Evolutionary conservation across 2,113 vertebrate genomes (phyloP), one percentile per base, ranked within the genome.

Genomic region (Eublepharis macularius): DNA sequence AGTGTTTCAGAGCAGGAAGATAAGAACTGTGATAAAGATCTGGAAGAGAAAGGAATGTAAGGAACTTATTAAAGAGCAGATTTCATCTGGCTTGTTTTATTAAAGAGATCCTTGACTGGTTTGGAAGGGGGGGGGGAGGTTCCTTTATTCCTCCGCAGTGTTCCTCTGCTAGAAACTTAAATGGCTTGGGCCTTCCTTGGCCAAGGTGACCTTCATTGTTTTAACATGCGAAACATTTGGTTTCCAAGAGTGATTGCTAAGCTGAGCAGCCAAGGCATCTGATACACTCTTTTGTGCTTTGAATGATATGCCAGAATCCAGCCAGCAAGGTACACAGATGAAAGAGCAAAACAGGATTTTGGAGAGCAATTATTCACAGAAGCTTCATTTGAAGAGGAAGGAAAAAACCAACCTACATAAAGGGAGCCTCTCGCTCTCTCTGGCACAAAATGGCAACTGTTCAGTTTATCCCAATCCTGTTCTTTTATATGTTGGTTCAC

Each of bases 141-240:
- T 41, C 70, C 81, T 76, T 13, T 6, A 70, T 72, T 60, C 69
- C 39, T 4, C 21, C 34, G 86, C 92, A 90, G 49, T 0, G 32
- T 10, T 36, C 80, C 78, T 90, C 91, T 88, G 74, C 36, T 16
- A n/a, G 47, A 14, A 77, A 82, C 69, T 24, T 85, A 29, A 49
- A 34, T 8, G 34, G 65, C 69, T 72, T 1, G 9, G 3, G 8
- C 72, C 26, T 21, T 68, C 32, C 80, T 60, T 86, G 68, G 75
- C 83, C 94, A 94, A 93, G 91, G 92, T 92, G 92, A 93, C 90
- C 84, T 93, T 90, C 77, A 45, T 86, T 77, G n/a, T 11, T 89
- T 57, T 7, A 90, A 60, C 49, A 11, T 6, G 76, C 90, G 45
- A 76, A 81, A 82, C 81, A 63, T 88, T 87, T 84, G 87, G 86